These are phyloP conservation scores for Fabriciana adippe DNA, from an alignment of 2,888 invertebrate genomes.

Conservation along the genomic window DNA sequence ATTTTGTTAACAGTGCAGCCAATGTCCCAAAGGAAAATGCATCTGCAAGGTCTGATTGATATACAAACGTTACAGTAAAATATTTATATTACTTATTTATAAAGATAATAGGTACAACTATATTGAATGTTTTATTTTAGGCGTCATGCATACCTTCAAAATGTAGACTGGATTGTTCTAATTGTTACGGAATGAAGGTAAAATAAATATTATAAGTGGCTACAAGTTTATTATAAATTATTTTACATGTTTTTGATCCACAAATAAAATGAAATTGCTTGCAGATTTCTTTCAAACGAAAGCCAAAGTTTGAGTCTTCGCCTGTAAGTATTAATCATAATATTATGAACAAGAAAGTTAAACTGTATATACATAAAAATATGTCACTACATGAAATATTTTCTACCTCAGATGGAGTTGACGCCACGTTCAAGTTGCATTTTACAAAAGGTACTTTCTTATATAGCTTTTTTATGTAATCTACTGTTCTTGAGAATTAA, in stretches of 20 bases:
- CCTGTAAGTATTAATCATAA: constrained; percentile 45
- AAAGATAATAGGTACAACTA: background rate
- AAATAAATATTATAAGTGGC: background rate
- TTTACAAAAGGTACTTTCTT: constrained; percentile 55
- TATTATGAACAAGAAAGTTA: background rate
- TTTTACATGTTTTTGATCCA: background rate
- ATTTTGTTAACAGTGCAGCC: constrained; percentile 42
- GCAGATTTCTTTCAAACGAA: constrained; percentile 59
- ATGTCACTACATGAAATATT: background rate
- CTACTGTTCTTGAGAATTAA: too few species aligned
- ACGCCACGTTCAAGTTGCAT: constrained; percentile 67
- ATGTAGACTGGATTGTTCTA: constrained; percentile 52
- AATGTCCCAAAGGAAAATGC: constrained; percentile 43
- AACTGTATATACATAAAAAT: background rate
- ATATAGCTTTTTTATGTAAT: background rate
- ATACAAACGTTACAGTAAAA: background rate
- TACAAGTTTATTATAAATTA: background rate
- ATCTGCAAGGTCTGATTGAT: constrained; percentile 47
- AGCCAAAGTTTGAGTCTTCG: constrained; percentile 54
- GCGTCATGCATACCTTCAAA: constrained; percentile 45
- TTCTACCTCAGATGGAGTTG: constrained; percentile 52
- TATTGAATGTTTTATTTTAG: constrained; percentile 42
- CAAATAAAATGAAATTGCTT: constrained; percentile 27
- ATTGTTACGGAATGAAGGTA: constrained; percentile 60
- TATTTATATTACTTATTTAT: background rate